Evolutionary conservation across 2,888 invertebrate genomes (phyloP).

Genomic region (Leucophenga montana): DNA sequence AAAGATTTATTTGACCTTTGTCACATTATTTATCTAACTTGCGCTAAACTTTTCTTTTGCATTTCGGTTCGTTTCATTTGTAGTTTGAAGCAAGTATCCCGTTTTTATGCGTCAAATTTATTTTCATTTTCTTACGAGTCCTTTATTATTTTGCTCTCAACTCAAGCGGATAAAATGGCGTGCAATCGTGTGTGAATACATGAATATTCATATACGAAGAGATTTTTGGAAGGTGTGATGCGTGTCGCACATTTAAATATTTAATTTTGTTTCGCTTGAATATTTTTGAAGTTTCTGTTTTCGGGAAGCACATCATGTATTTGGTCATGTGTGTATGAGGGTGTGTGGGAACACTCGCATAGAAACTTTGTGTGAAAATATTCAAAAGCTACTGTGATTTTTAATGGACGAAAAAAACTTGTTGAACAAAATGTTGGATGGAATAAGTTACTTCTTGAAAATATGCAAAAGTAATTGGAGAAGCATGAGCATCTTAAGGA

Average conservation of each 20-base stretch:
- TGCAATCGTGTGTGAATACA: conserved; percentile 16
- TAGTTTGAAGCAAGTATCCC: not conserved
- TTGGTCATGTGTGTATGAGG: not conserved
- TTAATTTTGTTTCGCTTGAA: conserved; percentile 6
- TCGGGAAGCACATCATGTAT: not conserved
- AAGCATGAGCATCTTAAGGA: no score
- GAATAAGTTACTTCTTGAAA: no score
- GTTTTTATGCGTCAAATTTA: conserved; percentile 6
- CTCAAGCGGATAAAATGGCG: not conserved
- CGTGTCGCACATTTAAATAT: conserved; percentile 16
- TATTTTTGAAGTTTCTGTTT: not conserved
- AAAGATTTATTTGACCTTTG: conserved; percentile 69
- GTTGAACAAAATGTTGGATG: no score
- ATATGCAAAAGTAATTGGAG: no score
- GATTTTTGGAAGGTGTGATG: not conserved
- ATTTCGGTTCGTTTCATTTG: conserved; percentile 10
- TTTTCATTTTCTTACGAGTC: conserved; percentile 23
- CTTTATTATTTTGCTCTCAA: not conserved
- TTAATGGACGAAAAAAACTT: not conserved
- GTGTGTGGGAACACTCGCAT: not conserved
- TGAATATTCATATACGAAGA: not conserved
- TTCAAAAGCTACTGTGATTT: not conserved
- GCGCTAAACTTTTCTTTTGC: conserved; percentile 44
- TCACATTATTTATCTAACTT: conserved; percentile 63
- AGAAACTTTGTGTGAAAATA: not conserved